Evolutionary conservation across 2,888 invertebrate genomes (phyloP), one percentile per base, ranked within the genome.

Genomic region (Trichacis sp.): DNA sequence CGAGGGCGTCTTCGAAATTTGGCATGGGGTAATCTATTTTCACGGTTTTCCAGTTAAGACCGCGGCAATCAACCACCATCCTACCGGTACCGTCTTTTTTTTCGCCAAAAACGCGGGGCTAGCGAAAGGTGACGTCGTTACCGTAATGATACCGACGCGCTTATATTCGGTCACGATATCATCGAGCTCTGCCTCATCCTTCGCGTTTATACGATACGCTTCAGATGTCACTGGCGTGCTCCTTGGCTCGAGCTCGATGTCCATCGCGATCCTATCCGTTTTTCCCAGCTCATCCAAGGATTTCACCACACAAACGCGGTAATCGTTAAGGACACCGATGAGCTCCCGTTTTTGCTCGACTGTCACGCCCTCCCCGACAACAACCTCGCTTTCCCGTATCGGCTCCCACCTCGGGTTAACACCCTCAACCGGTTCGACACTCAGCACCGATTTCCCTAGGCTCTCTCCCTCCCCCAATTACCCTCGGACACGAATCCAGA

Each of bases 1-100:
- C 68, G 1, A 74, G 38, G 0, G 63, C 56, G 11, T 71, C 68
- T 29, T 73, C 72, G 0, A 68, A 54, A n/a, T 60, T 46, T 12
- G 60, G 49, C 17, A 60, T 54, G 1, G 60, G 53, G 12, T 49
- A n/a, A n/a, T n/a, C n/a, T n/a, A n/a, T n/a, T n/a, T n/a, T n/a
- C n/a, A n/a, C n/a, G n/a, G n/a, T n/a, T 54, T 15, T 57, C 59
- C 2, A 54, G 50, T 71, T 69, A 40, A 71, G 15, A 15, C 12
- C 17, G 1, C 69, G 40, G 49, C 63, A 72, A 48, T 72, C 68
- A 0, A 68, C 53, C 0, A 71, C 70, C n/a, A 71, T 47, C 15
- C 64, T 36, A 9, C 51, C 46, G 9, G 63, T 53, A n/a, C 71
- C 70, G 8, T 49, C 24, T 58, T 68, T 38, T 73, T 71, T 1